phyloP scores from a whole-genome alignment of 2,888 invertebrate genomes.

The Papilio demoleus region DNA sequence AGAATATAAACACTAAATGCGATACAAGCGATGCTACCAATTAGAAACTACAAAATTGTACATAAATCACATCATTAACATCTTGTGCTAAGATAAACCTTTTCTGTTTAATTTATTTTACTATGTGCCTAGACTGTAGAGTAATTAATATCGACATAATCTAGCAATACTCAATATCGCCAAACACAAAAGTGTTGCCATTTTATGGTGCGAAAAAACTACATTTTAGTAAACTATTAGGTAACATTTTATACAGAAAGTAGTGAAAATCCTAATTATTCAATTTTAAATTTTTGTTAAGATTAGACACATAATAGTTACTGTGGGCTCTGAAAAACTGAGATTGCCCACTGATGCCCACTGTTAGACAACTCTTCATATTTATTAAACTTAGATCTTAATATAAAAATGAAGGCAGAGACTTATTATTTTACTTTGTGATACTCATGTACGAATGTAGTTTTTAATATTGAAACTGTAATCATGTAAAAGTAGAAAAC shows the following conservation, averaged over 20 bases:
- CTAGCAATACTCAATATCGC: background rate
- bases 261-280: background rate
- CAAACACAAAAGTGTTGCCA: background rate
- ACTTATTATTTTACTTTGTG: slow-evolving; percentile 33
- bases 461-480: slow-evolving; percentile 34
- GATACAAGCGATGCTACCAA: background rate
- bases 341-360: background rate
- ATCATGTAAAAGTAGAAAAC: slow-evolving; percentile 10
- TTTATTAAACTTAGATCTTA: background rate
- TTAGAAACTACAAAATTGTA: background rate
- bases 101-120: background rate
- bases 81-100: background rate
- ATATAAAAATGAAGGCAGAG: slow-evolving; percentile 8
- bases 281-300: background rate
- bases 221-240: background rate
- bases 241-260: background rate
- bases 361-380: background rate
- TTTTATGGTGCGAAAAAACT: background rate
- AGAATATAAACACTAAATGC: background rate
- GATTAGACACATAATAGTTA: background rate
- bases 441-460: slow-evolving; percentile 37
- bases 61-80: background rate
- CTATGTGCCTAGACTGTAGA: background rate
- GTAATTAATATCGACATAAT: background rate
- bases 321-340: background rate